Conservation (phyloP, 23 tunicate species). For the Styela plicata region DNA sequence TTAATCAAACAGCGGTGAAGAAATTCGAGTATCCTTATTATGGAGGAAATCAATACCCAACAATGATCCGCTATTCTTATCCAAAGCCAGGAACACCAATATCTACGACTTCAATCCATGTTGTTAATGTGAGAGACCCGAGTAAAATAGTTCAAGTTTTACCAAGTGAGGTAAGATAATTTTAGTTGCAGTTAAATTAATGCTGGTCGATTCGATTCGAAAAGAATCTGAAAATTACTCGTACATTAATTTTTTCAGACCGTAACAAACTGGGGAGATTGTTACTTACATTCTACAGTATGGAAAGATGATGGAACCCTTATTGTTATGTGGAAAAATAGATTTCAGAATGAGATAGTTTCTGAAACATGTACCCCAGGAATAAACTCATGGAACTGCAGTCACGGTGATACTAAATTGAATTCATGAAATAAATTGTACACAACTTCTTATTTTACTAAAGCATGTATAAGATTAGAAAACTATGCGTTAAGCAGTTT, state of each 20-base stretch:
- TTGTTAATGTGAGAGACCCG: conserved; percentile 3
- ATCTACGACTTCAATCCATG: conserved; percentile 29
- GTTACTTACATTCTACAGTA: conserved; percentile 56
- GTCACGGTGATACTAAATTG: conserved; percentile 51
- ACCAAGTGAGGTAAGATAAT: conserved; percentile 27
- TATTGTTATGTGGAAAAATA: conserved; percentile 69
- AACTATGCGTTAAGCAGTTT: no score
- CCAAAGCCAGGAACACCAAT: conserved; percentile 83
- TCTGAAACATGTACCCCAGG: conserved; percentile 29
- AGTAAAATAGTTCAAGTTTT: neutral
- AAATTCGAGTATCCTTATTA: conserved; percentile 56
- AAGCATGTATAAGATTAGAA: no score
- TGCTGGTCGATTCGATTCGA: no score
- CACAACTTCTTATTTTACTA: no score
- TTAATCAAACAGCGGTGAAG: conserved; percentile 29
- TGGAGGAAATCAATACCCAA: conserved; percentile 52
- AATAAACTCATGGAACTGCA: conserved; percentile 40
- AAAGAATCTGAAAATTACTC: no score
- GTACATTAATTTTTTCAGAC: no score
- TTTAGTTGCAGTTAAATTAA: no score
- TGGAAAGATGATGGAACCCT: conserved; percentile 62
- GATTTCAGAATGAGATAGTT: conserved; percentile 51
- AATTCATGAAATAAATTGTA: no score
- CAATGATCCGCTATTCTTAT: conserved; percentile 56
- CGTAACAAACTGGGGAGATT: conserved; percentile 37